Evolutionary conservation across 2,888 invertebrate genomes (phyloP).

Genomic region (Coronaproctus castanopsis): DNA sequence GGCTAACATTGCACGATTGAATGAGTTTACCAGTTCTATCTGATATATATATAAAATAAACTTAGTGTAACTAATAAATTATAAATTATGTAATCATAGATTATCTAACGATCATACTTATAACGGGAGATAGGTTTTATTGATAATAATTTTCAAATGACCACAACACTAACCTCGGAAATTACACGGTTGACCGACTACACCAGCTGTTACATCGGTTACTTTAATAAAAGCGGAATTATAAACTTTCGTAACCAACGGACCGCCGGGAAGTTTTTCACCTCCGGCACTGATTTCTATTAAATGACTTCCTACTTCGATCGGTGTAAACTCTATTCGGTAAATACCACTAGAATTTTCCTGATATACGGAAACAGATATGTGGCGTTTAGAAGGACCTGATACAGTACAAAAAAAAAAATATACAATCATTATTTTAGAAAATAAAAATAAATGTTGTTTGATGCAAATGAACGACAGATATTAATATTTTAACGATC

Average conservation of each 20-base stretch:
- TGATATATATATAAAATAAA: too few relatives aligned
- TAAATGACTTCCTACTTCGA: conserved; percentile 83
- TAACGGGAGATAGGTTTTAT: too few relatives aligned
- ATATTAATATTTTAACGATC: not conserved
- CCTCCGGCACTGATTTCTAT: conserved; percentile 80
- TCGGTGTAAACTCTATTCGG: conserved; percentile 77
- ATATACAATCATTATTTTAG: not conserved
- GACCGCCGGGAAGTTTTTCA: conserved; percentile 71
- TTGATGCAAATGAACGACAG: not conserved
- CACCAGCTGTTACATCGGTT: conserved; percentile 78
- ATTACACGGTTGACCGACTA: conserved; percentile 88
- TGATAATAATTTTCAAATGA: too few relatives aligned
- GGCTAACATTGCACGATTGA: too few relatives aligned
- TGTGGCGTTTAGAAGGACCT: conserved; percentile 66
- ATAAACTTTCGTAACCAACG: conserved; percentile 82
- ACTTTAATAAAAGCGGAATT: conserved; percentile 85
- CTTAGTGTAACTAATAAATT: too few relatives aligned
- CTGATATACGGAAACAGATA: conserved; percentile 62
- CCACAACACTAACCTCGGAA: conserved; percentile 79
- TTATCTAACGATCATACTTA: too few relatives aligned
- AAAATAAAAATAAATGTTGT: not conserved
- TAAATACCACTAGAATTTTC: conserved; percentile 58
- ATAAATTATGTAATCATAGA: too few relatives aligned
- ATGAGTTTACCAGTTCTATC: too few relatives aligned
- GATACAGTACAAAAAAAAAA: conserved; percentile 3